Conservation (phyloP, 2,888 invertebrate genomes). For the Cerceris rybyensis region DNA sequence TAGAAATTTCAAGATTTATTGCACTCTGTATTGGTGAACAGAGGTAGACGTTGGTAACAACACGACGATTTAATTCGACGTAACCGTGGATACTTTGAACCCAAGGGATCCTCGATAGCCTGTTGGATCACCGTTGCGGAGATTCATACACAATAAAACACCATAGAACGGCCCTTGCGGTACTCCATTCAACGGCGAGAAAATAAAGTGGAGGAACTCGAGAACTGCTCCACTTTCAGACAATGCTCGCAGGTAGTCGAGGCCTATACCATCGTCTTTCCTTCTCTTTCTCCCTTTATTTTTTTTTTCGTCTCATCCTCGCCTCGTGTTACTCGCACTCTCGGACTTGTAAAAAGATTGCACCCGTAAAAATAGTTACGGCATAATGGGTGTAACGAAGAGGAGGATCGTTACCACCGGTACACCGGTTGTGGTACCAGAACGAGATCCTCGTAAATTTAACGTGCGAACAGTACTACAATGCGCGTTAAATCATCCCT, state of each 20-base stretch:
- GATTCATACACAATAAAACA: slow-evolving; percentile 24
- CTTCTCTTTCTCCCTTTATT: slow-evolving; percentile 10
- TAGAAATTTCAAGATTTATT: neutral
- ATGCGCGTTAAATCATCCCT: slow-evolving; percentile 73
- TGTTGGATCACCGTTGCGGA: slow-evolving; percentile 15
- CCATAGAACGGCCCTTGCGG: slow-evolving; percentile 63
- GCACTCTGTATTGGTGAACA: no score
- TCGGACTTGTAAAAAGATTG: slow-evolving; percentile 55
- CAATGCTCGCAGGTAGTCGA: slow-evolving; percentile 72
- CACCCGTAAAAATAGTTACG: slow-evolving; percentile 72
- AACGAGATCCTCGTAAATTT: slow-evolving; percentile 68
- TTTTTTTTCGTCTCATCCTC: slow-evolving; percentile 6
- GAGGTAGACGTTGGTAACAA: no score
- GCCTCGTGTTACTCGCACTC: slow-evolving; percentile 8
- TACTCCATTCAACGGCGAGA: slow-evolving; percentile 68
- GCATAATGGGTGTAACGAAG: slow-evolving; percentile 73
- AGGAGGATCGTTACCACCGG: slow-evolving; percentile 61
- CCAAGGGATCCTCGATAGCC: slow-evolving; percentile 19
- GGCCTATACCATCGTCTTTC: slow-evolving; percentile 37
- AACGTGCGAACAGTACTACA: slow-evolving; percentile 72
- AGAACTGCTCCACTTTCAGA: slow-evolving; percentile 74
- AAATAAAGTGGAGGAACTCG: slow-evolving; percentile 73
- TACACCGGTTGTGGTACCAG: slow-evolving; percentile 45
- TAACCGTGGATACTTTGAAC: slow-evolving; percentile 30
- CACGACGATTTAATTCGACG: slow-evolving; percentile 34